These are phyloP conservation scores for Diarsia mendica DNA, from an alignment of 2,888 invertebrate species.

Conservation along the genomic window DNA sequence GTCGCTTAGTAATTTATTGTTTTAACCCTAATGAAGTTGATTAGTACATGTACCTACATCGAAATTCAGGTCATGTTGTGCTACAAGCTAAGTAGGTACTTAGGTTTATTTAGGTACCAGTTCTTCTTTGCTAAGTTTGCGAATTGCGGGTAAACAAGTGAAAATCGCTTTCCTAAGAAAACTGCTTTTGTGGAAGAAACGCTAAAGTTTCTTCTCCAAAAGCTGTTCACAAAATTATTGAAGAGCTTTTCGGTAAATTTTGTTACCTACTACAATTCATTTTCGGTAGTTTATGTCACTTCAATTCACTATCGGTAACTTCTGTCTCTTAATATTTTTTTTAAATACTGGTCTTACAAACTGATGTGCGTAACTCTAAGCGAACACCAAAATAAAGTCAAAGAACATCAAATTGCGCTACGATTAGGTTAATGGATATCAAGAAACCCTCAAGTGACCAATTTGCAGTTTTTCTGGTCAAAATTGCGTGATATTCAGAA, in stretches of 20 bases:
- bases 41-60: neutral
- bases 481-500: neutral
- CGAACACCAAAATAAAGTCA: neutral
- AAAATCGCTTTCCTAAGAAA: neutral
- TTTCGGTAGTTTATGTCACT: too few species aligned
- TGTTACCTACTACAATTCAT: too few species aligned
- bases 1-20: neutral
- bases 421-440: neutral
- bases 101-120: neutral
- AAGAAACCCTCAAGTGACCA: neutral
- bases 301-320: too few species aligned
- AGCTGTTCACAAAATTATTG: too few species aligned
- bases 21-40: neutral
- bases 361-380: neutral
- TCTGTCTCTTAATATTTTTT: too few species aligned
- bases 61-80: neutral
- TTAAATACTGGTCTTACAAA: too few species aligned
- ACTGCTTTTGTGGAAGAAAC: too few species aligned
- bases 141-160: neutral
- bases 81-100: neutral
- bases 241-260: too few species aligned
- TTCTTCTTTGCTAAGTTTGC: neutral
- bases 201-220: too few species aligned
- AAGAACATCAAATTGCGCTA: too few species aligned
- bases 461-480: constrained; percentile 10